Evolutionary conservation across 2,888 invertebrate species (phyloP).

Genomic region (Stramonita haemastoma): DNA sequence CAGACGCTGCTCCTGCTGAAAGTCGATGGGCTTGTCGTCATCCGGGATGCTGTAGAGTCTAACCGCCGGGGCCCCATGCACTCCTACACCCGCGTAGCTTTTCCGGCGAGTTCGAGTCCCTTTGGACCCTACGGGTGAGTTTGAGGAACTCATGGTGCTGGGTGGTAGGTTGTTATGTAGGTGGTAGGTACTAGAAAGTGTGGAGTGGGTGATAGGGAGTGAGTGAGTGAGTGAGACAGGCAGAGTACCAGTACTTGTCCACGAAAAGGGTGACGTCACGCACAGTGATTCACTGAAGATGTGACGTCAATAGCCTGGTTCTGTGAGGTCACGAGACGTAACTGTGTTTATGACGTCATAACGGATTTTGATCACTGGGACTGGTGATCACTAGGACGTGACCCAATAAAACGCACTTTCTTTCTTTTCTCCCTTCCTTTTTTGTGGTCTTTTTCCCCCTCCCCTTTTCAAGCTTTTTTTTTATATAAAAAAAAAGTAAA

Average conservation of each 20-base stretch:
- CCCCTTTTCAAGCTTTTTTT: too few species aligned
- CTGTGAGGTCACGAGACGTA: too few species aligned
- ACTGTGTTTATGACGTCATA: too few species aligned
- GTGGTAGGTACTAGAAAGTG: not conserved
- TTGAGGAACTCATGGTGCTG: not conserved
- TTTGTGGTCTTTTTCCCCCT: too few species aligned
- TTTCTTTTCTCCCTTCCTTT: too few species aligned
- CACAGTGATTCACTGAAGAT: too few species aligned
- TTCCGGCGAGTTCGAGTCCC: slow-evolving; percentile 53
- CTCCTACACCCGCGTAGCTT: slow-evolving; percentile 51
- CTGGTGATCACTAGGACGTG: too few species aligned
- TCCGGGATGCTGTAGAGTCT: slow-evolving; percentile 65
- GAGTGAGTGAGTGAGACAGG: not conserved
- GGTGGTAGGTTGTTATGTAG: not conserved
- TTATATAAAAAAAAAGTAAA: too few species aligned
- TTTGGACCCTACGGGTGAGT: not conserved
- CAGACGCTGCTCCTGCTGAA: slow-evolving; percentile 59
- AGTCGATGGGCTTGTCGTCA: slow-evolving; percentile 60
- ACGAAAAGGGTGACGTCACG: too few species aligned
- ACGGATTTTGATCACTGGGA: too few species aligned
- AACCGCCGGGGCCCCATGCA: slow-evolving; percentile 47
- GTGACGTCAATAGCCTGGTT: too few species aligned
- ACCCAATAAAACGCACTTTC: too few species aligned
- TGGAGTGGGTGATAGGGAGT: not conserved
- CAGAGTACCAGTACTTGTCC: not conserved